These are phyloP conservation scores for Aleadryas rufinucha DNA, from an alignment of 2,113 vertebrate species.

Conservation along the genomic window DNA sequence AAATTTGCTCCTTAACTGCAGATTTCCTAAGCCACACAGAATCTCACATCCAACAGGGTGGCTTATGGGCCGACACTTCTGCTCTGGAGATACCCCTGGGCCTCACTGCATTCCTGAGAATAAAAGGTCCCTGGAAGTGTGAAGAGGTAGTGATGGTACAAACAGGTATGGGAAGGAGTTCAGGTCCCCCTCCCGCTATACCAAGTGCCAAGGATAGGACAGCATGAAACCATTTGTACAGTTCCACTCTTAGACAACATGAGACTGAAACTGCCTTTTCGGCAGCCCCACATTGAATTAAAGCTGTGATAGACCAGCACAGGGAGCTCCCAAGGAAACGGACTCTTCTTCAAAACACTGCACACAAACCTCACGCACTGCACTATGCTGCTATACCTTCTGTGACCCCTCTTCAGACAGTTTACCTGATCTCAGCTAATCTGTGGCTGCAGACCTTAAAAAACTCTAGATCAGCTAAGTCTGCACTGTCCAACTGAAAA, in stretches of 20 bases:
- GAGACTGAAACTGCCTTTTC: neutral
- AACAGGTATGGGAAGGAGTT: neutral
- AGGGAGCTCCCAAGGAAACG: neutral
- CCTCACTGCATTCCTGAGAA: neutral
- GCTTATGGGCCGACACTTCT: neutral
- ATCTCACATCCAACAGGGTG: neutral
- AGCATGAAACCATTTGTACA: neutral
- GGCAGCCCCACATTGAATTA: neutral
- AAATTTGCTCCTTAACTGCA: neutral
- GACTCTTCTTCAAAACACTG: neutral
- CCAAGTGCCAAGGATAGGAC: neutral
- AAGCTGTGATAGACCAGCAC: neutral
- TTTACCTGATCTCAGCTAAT: neutral
- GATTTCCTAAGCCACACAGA: neutral
- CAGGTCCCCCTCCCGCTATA: neutral
- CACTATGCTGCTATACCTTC: neutral
- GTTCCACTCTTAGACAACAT: accelerated
- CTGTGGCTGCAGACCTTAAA: neutral
- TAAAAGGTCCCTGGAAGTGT: neutral
- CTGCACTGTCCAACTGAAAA: neutral
- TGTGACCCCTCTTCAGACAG: neutral
- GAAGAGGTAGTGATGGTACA: neutral
- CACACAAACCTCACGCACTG: neutral
- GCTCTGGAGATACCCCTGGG: neutral
- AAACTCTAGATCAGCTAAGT: neutral